Conservation (phyloP, 2,888 invertebrate genomes). For the Archaeoteleia sp. region DNA sequence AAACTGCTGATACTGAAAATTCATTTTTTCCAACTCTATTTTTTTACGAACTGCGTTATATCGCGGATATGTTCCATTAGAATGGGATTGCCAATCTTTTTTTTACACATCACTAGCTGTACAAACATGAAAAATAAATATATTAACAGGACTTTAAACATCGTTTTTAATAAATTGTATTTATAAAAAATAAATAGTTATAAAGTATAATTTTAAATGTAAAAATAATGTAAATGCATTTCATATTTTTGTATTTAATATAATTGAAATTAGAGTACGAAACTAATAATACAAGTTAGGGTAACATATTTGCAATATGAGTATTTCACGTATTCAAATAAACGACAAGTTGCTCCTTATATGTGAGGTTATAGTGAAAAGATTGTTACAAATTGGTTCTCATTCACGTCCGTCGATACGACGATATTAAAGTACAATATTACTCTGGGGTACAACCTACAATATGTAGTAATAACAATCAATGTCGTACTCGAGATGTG, state of each 20-base stretch:
- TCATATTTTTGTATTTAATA: no score
- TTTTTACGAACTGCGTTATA: conserved; percentile 12
- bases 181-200: no score
- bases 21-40: conserved; percentile 41
- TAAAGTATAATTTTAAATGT: no score
- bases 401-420: conserved; percentile 14
- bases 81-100: conserved; percentile 10
- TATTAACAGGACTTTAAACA: no score
- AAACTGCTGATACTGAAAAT: conserved; percentile 46
- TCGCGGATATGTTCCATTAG: conserved; percentile 23
- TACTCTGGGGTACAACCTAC: conserved; percentile 16
- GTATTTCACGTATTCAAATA: no score
- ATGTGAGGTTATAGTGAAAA: no score
- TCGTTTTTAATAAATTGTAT: no score
- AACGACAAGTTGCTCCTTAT: no score
- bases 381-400: conserved; percentile 15
- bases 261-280: no score
- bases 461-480: conserved; percentile 29
- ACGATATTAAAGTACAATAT: conserved; percentile 12
- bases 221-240: no score
- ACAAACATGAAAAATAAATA: background rate
- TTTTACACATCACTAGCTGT: background rate
- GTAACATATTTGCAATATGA: no score
- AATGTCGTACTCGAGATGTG: conserved; percentile 12
- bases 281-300: no score